A percentile compares a stretch with the other conserved stretches of the same genome.
These are phyloP conservation scores for Halichoerus grypus DNA, from an alignment of 2,113 vertebrate species.

Conservation along the genomic window DNA sequence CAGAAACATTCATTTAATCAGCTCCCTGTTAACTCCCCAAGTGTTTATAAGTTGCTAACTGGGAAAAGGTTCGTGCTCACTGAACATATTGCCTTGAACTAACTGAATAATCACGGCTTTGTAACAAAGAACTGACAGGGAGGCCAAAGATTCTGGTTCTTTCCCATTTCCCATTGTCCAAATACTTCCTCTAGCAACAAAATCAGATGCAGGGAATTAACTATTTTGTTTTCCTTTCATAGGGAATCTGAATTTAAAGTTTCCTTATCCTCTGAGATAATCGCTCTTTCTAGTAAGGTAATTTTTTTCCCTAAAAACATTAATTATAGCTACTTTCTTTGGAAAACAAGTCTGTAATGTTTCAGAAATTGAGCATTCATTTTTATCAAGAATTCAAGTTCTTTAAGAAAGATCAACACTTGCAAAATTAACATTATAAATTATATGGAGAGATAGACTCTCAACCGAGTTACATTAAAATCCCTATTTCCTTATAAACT, in stretches of 20 bases:
- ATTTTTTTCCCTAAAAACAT: neutral
- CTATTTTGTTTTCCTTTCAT: conserved; percentile 11
- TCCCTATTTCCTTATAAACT: conserved; percentile 75
- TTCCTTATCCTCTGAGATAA: neutral
- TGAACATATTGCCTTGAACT: neutral
- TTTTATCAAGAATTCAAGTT: conserved; percentile 67
- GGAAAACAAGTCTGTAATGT: conserved; percentile 47
- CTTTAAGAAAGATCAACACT: conserved; percentile 67
- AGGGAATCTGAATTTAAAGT: conserved; percentile 20
- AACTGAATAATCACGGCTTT: neutral
- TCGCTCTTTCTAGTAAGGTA: neutral
- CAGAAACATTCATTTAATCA: conserved; percentile 57
- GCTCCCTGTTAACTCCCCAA: neutral
- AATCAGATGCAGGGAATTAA: neutral
- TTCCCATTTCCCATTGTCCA: neutral
- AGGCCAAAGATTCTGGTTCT: neutral
- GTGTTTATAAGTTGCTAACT: neutral
- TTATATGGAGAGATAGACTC: conserved; percentile 48
- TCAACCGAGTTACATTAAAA: conserved; percentile 60
- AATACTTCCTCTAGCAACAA: neutral
- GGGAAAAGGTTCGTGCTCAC: neutral
- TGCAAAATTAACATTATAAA: conserved; percentile 77
- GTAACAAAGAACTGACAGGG: neutral
- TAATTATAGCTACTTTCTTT: conserved; percentile 35
- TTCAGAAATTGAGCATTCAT: conserved; percentile 54